Conservation (phyloP, 2,113 vertebrate genomes). For the Crocuta crocuta region DNA sequence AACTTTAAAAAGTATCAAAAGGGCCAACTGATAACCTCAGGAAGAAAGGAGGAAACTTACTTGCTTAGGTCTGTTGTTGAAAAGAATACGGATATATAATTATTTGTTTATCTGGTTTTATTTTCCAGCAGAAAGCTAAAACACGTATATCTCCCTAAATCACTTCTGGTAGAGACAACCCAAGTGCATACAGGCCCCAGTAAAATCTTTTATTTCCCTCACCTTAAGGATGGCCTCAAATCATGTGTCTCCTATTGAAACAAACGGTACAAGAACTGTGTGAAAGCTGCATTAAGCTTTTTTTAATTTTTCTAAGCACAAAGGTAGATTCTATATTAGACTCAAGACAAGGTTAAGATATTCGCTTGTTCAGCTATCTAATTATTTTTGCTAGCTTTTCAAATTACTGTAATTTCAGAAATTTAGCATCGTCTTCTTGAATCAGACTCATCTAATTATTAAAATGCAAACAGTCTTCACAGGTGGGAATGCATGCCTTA, state of each 20-base stretch:
- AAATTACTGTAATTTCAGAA: background rate
- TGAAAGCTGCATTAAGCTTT: background rate
- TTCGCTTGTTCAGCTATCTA: background rate
- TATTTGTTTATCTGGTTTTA: background rate
- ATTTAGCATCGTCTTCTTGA: background rate
- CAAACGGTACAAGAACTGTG: background rate
- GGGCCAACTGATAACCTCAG: background rate
- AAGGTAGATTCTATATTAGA: background rate
- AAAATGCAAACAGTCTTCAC: background rate
- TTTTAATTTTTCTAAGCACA: background rate
- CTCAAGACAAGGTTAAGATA: background rate
- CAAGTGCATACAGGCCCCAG: background rate
- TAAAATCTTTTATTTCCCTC: rapidly evolving
- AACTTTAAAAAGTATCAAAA: background rate
- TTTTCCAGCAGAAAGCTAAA: background rate
- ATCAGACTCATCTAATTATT: background rate
- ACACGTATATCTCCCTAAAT: background rate
- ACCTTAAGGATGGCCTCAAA: background rate
- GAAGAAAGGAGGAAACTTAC: background rate
- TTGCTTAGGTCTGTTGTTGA: background rate
- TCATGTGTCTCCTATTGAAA: no score
- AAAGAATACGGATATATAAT: background rate
- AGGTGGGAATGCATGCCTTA: background rate
- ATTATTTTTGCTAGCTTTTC: background rate
- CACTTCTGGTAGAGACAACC: background rate